These are phyloP conservation scores for Bettongia penicillata DNA, from an alignment of 2,113 vertebrate genomes.

Conservation along the genomic window DNA sequence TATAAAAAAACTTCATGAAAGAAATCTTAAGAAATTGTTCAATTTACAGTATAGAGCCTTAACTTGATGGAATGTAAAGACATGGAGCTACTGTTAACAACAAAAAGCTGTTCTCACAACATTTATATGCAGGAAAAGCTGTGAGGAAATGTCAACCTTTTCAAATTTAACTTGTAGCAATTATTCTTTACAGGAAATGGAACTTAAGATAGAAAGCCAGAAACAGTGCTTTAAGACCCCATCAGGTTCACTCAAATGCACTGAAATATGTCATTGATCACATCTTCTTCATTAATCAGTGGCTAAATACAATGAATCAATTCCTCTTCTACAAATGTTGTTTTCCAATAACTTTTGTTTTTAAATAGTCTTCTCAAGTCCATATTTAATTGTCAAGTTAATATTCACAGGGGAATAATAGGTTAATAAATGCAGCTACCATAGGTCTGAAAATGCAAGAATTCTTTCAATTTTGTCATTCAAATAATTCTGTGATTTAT, in stretches of 20 bases:
- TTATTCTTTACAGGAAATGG: conserved; percentile 37
- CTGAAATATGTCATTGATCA: background rate
- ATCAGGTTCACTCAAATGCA: background rate
- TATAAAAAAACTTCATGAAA: background rate
- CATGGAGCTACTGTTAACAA: background rate
- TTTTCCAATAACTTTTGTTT: background rate
- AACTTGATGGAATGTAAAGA: background rate
- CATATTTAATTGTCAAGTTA: conserved; percentile 7
- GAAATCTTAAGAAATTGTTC: background rate
- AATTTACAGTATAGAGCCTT: background rate
- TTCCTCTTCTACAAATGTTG: background rate
- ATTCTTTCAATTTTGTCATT: conserved; percentile 2
- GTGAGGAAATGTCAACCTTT: conserved; percentile 1
- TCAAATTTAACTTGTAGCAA: conserved; percentile 10
- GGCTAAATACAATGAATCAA: background rate
- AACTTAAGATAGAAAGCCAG: background rate
- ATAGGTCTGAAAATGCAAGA: background rate
- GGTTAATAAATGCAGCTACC: background rate
- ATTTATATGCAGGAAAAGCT: conserved; percentile 16
- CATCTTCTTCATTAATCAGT: background rate
- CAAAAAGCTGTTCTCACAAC: background rate
- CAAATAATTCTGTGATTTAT: conserved; percentile 5
- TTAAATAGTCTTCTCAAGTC: background rate
- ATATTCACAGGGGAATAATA: conserved; percentile 12
- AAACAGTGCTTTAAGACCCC: background rate